phyloP scores from a whole-genome alignment of 1,140 invertebrate species.

The Coelopa frigida region DNA sequence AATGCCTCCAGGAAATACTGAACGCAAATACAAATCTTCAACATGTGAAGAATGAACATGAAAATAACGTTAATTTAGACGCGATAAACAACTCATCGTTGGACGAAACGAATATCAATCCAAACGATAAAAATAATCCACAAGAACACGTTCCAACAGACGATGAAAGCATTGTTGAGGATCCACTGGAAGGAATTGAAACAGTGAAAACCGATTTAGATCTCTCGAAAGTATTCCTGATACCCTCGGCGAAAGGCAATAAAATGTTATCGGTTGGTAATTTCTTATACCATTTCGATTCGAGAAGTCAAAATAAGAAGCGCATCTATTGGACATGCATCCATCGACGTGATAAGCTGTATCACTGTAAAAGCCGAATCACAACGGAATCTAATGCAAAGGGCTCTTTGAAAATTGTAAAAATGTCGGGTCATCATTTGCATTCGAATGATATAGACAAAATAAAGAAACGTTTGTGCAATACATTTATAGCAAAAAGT shows the following conservation, averaged over 20 bases:
- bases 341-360: constrained; percentile 26
- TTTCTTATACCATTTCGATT: constrained; percentile 32
- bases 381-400: constrained; percentile 23
- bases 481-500: background rate
- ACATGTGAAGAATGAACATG: too few relatives aligned
- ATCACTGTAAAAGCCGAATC: constrained; percentile 29
- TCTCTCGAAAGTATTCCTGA: too few relatives aligned
- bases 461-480: constrained; percentile 8
- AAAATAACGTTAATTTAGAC: too few relatives aligned
- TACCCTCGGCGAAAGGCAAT: constrained; percentile 36
- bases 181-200: constrained; percentile 25
- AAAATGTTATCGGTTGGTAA: constrained; percentile 30
- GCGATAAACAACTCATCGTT: too few relatives aligned
- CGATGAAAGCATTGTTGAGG: too few relatives aligned
- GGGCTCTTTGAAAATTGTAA: constrained; percentile 22
- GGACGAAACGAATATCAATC: too few relatives aligned
- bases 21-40: too few relatives aligned
- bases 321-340: constrained; percentile 39
- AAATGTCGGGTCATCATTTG: constrained; percentile 33
- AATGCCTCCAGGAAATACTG: too few relatives aligned
- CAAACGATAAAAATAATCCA: too few relatives aligned
- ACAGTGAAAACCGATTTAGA: too few relatives aligned
- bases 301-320: constrained; percentile 24
- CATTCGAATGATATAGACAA: constrained; percentile 15
- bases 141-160: too few relatives aligned